Conservation (phyloP, 2,113 vertebrate species). For the Conger conger region DNA sequence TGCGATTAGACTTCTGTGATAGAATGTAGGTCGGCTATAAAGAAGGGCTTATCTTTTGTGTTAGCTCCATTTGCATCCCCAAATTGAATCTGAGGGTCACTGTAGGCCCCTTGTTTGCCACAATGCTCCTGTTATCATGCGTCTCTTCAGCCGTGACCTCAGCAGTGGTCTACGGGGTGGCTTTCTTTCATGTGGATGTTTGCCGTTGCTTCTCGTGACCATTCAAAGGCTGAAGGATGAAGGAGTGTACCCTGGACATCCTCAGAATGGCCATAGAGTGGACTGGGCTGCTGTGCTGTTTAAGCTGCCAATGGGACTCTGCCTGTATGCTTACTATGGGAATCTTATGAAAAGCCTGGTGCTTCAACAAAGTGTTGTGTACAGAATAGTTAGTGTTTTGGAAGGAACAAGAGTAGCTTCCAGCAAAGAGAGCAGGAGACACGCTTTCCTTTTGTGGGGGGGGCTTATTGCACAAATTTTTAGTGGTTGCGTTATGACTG, state of each 20-base stretch:
- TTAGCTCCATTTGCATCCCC: background rate
- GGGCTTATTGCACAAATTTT: too few species aligned
- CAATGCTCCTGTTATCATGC: background rate
- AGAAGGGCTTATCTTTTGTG: background rate
- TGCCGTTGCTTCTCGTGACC: background rate
- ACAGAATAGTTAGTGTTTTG: too few species aligned
- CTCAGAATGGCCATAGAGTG: background rate
- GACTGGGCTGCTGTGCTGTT: too few species aligned
- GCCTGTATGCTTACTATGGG: too few species aligned
- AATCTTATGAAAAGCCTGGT: too few species aligned
- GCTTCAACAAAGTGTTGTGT: too few species aligned
- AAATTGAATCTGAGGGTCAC: background rate
- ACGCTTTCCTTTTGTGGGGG: too few species aligned
- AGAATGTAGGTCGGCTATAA: background rate
- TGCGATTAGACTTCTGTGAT: background rate
- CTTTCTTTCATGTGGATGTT: background rate
- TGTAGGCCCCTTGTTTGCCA: background rate
- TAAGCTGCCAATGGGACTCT: too few species aligned
- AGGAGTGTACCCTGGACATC: background rate
- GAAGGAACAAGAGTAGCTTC: too few species aligned
- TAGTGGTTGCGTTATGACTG: too few species aligned
- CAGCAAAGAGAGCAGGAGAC: too few species aligned
- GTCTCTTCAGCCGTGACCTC: background rate
- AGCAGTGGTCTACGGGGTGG: background rate
- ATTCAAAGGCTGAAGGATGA: background rate